Conservation (phyloP, 2,888 invertebrate species). For the Sinopyrophorus schimmeli region DNA sequence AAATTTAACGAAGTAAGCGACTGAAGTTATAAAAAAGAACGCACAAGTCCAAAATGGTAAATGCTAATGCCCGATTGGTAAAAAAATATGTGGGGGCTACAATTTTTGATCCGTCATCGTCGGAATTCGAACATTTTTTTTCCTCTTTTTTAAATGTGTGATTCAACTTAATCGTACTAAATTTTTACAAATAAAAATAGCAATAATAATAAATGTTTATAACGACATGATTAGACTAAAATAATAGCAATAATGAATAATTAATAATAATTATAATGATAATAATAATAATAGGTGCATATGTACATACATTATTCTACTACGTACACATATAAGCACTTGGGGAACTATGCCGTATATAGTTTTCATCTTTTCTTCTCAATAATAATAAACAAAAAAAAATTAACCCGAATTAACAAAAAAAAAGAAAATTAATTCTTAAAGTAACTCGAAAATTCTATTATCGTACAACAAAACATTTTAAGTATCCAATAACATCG, state of each 20-base stretch:
- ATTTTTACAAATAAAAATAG: constrained; percentile 18
- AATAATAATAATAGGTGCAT: constrained; percentile 35
- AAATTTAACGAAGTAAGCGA: constrained; percentile 23
- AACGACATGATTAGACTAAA: constrained; percentile 23
- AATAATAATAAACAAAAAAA: constrained; percentile 26
- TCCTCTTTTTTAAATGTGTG: no score
- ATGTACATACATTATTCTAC: constrained; percentile 39
- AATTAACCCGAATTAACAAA: constrained; percentile 26
- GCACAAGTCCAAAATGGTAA: background rate
- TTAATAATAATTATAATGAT: constrained; percentile 15
- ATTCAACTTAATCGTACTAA: constrained; percentile 15
- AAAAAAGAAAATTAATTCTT: constrained; percentile 35
- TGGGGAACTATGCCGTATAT: constrained; percentile 40
- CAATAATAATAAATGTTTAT: no score
- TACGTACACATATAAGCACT: constrained; percentile 41
- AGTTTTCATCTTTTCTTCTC: no score
- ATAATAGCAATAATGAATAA: constrained; percentile 21
- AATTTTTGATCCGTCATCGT: no score
- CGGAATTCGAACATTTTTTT: no score
- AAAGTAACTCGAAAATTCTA: constrained; percentile 38
- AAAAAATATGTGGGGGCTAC: no score
- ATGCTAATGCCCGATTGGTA: constrained; percentile 20
- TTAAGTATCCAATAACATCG: no score
- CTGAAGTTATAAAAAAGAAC: constrained; percentile 13
- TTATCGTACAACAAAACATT: constrained; percentile 31